A percentile compares a stretch with the other conserved stretches of the same genome.
These are phyloP conservation scores for Platorchestia sp. DNA, from an alignment of 1,140 invertebrate species.

Conservation along the genomic window DNA sequence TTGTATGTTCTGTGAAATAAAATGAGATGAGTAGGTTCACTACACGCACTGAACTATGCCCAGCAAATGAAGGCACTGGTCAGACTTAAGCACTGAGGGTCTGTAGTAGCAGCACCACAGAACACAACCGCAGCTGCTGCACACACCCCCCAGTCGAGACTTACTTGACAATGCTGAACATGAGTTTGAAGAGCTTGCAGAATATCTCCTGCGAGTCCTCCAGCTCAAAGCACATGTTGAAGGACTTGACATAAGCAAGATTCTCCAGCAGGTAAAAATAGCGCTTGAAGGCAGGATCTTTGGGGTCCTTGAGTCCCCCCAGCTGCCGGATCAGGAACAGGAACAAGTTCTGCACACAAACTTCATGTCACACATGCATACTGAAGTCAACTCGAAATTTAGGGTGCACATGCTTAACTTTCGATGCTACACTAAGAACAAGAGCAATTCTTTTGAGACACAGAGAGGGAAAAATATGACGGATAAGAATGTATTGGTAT, in stretches of 20 bases:
- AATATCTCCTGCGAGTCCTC: slow-evolving; percentile 98
- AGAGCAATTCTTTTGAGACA: background rate
- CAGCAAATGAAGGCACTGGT: background rate
- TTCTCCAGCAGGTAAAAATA: slow-evolving; percentile 98
- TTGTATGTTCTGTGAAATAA: background rate
- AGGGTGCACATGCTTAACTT: background rate
- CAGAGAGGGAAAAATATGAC: background rate
- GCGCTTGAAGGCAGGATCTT: slow-evolving; percentile 96
- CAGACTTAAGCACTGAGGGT: background rate
- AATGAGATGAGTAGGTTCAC: too few relatives aligned
- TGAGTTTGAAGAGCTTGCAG: slow-evolving; percentile 92
- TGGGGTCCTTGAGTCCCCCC: slow-evolving; percentile 93
- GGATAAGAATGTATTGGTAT: background rate
- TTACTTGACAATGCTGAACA: slow-evolving; percentile 97
- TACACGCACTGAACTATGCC: background rate
- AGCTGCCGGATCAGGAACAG: slow-evolving; percentile 96
- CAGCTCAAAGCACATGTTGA: slow-evolving; percentile 98
- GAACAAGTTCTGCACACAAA: slow-evolving; percentile 86
- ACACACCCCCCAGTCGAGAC: slow-evolving; percentile 65
- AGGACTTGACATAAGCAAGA: slow-evolving; percentile 97
- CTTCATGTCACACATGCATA: background rate
- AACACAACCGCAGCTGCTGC: background rate
- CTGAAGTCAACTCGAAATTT: background rate
- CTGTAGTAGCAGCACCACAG: background rate
- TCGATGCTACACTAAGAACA: background rate